A percentile compares a stretch with the other conserved stretches of the same genome.
Conservation (phyloP, 1,140 invertebrate genomes). For the Elymnias hypermnestra region DNA sequence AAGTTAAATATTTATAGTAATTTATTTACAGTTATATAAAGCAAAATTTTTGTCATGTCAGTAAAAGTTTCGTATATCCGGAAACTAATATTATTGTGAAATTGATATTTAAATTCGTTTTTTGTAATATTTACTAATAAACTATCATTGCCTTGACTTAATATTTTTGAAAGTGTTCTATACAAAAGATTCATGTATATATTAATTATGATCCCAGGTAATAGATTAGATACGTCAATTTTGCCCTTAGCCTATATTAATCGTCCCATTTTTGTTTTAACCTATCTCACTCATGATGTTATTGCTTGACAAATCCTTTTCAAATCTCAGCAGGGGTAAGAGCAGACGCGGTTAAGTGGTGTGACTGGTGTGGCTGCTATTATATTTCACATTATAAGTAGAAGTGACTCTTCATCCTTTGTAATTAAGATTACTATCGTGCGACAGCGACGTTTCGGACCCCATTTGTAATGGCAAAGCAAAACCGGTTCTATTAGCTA, state of each 20-base stretch:
- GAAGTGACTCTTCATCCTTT: conserved; percentile 29
- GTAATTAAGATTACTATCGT: conserved; percentile 41
- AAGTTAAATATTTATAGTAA: too few relatives aligned
- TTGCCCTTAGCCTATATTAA: conserved; percentile 17
- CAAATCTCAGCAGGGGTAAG: conserved; percentile 65
- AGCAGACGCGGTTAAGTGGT: conserved; percentile 52
- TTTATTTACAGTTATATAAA: too few relatives aligned
- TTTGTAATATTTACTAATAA: too few relatives aligned
- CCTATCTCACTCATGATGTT: conserved; percentile 31
- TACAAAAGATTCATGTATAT: too few relatives aligned
- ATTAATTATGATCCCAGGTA: conserved; percentile 6
- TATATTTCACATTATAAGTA: conserved; percentile 12
- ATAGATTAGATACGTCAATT: conserved; percentile 4
- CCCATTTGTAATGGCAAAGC: conserved; percentile 31
- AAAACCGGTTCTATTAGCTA: conserved; percentile 64
- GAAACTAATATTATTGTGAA: too few relatives aligned
- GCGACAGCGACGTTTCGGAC: conserved; percentile 26
- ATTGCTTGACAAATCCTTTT: conserved; percentile 58
- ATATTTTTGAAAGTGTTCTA: too few relatives aligned
- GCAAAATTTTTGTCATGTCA: too few relatives aligned
- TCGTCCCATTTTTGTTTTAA: conserved; percentile 30
- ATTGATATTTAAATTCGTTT: too few relatives aligned
- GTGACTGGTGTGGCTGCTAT: conserved; percentile 43
- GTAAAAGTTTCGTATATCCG: too few relatives aligned
- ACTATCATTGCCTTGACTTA: too few relatives aligned